phyloP scores from a whole-genome alignment of 1,140 invertebrate species.

The Trachelipus rathkii region DNA sequence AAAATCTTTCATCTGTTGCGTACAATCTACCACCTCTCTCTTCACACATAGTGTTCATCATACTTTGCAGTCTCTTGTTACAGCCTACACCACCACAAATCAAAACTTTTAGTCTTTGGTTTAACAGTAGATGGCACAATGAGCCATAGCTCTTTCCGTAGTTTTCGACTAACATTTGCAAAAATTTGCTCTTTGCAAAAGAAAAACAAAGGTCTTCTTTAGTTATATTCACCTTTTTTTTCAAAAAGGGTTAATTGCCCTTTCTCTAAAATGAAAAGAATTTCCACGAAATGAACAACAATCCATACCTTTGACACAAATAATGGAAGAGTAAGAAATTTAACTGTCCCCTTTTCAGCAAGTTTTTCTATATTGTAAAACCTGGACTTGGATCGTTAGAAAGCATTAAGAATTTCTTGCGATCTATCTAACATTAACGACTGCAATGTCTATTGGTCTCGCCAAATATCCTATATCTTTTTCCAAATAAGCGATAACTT shows the following conservation, averaged over 20 bases:
- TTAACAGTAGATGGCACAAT: slow-evolving; percentile 82
- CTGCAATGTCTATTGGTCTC: slow-evolving; percentile 99
- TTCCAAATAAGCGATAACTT: slow-evolving; percentile 92
- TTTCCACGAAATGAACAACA: slow-evolving; percentile 97
- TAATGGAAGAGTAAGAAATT: slow-evolving; percentile 78
- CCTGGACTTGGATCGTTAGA: slow-evolving; percentile 99
- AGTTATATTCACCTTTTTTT: slow-evolving; percentile 62
- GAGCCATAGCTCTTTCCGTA: slow-evolving; percentile 97
- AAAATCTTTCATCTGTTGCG: slow-evolving; percentile 69
- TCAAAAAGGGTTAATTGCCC: slow-evolving; percentile 54
- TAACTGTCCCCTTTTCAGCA: slow-evolving; percentile 90
- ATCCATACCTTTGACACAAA: slow-evolving; percentile 95
- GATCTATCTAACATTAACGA: slow-evolving; percentile 98
- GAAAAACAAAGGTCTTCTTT: slow-evolving; percentile 94
- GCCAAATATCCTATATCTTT: slow-evolving; percentile 94
- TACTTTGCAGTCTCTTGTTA: slow-evolving; percentile 89
- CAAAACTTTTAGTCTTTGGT: too few relatives aligned
- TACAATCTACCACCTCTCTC: slow-evolving; percentile 76
- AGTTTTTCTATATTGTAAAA: slow-evolving; percentile 97
- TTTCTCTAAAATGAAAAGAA: slow-evolving; percentile 89
- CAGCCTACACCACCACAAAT: slow-evolving; percentile 87
- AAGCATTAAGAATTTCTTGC: slow-evolving; percentile 87
- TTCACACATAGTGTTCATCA: slow-evolving; percentile 94
- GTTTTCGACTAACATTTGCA: slow-evolving; percentile 98
- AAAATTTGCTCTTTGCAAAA: slow-evolving; percentile 96